Evolutionary conservation across 2,888 invertebrate species (phyloP), one percentile per base, ranked within the genome.

Genomic region (Galeopsomyia nigrocyanea): DNA sequence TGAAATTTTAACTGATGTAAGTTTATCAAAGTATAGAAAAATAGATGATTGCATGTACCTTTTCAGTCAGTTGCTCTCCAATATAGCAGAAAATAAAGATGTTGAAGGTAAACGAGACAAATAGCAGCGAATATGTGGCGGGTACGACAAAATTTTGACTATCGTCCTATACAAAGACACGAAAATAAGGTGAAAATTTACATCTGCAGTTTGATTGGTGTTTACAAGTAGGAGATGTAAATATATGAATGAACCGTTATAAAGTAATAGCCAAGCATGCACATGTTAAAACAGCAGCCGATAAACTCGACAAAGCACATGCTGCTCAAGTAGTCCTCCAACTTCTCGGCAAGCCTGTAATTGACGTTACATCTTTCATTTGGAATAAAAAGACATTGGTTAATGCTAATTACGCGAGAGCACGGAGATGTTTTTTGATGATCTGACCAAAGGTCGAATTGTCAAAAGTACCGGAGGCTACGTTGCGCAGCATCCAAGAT

Each of bases 241-340:
- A n/a, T n/a, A n/a, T n/a, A n/a, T n/a, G n/a, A 26, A 26, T n/a
- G 17, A n/a, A 77, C 79, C 68, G 73, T 67, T 22, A 79, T 70
- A 39, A 78, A 68, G 58, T 77, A 78, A 67, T 79, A 78, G 13
- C 77, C 78, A 6, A 79, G 61, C 9, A 79, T 68, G 60, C 79
- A 79, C 16, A 79, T 74, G 51, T 72, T 75, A 16, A 78, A 73
- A 0, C 78, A 77, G 19, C 77, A 76, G 1, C 79, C 77, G 26
- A 73, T 62, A 16, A 79, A 60, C 61, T 79, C 79, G 0, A 78
- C 77, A 3, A 79, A 74, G 31, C 74, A 77, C 53, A 79, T 76
- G 7, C 72, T 74, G 3, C 68, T 66, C 2, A 79, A 14, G 0
- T 65, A 56, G 0, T 46, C 9, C 17, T 53, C 60, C 26, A 60